phyloP scores from a whole-genome alignment of 2,797 vertebrate species.

The Podarcis lilfordi region DNA sequence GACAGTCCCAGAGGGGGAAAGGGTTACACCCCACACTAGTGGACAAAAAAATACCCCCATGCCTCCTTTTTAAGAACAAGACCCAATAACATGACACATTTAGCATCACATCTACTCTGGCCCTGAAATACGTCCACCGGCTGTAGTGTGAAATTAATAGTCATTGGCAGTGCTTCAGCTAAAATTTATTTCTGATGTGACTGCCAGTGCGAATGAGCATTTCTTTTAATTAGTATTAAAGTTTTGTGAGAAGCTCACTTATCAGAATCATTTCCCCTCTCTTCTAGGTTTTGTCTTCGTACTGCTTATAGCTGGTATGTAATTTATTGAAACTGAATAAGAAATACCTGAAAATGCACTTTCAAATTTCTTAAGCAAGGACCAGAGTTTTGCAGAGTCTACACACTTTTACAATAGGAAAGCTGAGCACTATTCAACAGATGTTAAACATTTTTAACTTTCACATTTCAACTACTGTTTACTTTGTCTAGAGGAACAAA shows the following conservation, averaged over 20 bases:
- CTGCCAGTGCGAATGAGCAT: not conserved
- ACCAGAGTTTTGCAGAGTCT: not conserved
- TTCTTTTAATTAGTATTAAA: not conserved
- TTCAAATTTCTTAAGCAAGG: not conserved
- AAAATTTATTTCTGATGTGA: not conserved
- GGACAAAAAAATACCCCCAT: too few relatives aligned
- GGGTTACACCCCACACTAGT: too few relatives aligned
- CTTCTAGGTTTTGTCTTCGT: constrained; percentile 7
- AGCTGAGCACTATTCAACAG: not conserved
- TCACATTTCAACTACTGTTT: not conserved
- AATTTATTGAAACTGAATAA: not conserved
- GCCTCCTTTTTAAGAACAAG: not conserved
- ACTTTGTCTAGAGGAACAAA: not conserved
- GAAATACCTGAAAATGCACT: not conserved
- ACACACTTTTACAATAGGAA: not conserved
- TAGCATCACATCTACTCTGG: not conserved
- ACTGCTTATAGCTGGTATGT: constrained; percentile 18
- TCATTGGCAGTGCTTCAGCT: not conserved
- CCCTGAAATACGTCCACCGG: not conserved
- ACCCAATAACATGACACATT: not conserved
- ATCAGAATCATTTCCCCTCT: not conserved
- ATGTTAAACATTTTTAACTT: not conserved
- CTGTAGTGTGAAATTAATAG: not conserved
- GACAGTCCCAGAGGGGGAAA: too few relatives aligned
- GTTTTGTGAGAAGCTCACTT: not conserved